Percentiles rank a stretch among this genome's conserved stretches.
Conservation (phyloP, 2,888 invertebrate genomes). For the Diaphora mendica region DNA sequence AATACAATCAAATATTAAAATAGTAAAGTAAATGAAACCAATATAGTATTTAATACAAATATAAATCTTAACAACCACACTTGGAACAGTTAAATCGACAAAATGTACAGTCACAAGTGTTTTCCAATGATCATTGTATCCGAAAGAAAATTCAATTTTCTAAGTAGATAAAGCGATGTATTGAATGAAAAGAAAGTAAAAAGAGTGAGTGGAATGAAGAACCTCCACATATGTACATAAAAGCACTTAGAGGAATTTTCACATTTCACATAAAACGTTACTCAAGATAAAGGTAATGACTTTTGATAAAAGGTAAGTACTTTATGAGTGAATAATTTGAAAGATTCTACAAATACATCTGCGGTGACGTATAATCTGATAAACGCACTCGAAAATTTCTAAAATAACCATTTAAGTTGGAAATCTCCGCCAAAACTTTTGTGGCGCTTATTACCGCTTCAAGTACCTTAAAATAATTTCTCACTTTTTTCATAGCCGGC, state of each 20-base stretch:
- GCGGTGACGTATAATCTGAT: constrained; percentile 70
- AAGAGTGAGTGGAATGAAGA: constrained; percentile 25
- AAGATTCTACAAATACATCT: constrained; percentile 64
- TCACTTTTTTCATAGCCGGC: constrained; percentile 69
- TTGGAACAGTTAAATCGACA: not conserved
- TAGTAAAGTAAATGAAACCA: not conserved
- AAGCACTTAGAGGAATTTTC: constrained; percentile 47
- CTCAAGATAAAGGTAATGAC: constrained; percentile 53
- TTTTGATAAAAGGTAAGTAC: constrained; percentile 60
- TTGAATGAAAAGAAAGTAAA: constrained; percentile 35
- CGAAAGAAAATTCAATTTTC: constrained; percentile 38
- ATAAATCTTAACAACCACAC: not conserved
- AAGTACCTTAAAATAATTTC: constrained; percentile 76
- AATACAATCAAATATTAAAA: not conserved
- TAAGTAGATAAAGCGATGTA: constrained; percentile 27
- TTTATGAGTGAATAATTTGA: constrained; percentile 63
- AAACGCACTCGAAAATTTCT: constrained; percentile 68
- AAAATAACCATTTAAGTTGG: constrained; percentile 74
- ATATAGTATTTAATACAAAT: not conserved
- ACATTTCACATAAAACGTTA: constrained; percentile 44
- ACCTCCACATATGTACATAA: constrained; percentile 29
- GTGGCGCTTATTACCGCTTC: constrained; percentile 72
- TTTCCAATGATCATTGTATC: constrained; percentile 21
- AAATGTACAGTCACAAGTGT: not conserved
- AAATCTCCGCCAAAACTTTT: constrained; percentile 73